These are phyloP conservation scores for Chouioia cunea DNA, from an alignment of 2,888 invertebrate genomes.

Conservation along the genomic window DNA sequence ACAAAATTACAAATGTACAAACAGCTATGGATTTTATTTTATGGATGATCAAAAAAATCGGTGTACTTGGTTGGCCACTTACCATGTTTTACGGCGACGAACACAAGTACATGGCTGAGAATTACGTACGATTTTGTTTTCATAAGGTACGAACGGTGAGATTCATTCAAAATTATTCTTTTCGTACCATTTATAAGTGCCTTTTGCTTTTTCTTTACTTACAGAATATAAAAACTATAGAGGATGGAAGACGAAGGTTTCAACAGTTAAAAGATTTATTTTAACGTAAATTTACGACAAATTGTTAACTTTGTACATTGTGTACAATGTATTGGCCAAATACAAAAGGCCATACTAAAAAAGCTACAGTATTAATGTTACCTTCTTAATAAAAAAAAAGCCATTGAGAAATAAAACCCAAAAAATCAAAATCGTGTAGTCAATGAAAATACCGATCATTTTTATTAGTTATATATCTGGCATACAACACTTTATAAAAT, in stretches of 20 bases:
- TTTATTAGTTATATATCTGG: too few species aligned
- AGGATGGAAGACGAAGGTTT: conserved; percentile 63
- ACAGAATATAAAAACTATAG: conserved; percentile 76
- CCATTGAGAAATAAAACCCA: too few species aligned
- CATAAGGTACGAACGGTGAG: conserved; percentile 83
- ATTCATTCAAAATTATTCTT: conserved; percentile 51
- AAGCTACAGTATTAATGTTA: too few species aligned
- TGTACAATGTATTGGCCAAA: too few species aligned
- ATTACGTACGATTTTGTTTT: conserved; percentile 93
- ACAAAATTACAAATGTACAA: conserved; percentile 66
- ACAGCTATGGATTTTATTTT: conserved; percentile 85
- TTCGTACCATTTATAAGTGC: background rate
- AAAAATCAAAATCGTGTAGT: too few species aligned
- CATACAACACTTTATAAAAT: too few species aligned
- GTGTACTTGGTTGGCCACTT: conserved; percentile 94
- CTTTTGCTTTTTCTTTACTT: conserved; percentile 58
- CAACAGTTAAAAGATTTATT: too few species aligned
- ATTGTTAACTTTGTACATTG: too few species aligned
- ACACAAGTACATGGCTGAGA: conserved; percentile 85
- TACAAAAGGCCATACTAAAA: too few species aligned
- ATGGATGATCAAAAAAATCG: conserved; percentile 94
- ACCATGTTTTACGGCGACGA: conserved; percentile 90
- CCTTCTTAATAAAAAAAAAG: too few species aligned
- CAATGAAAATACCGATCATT: too few species aligned
- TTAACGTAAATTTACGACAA: too few species aligned